These are phyloP conservation scores for Orbicella faveolata DNA, from an alignment of 64 coral and sea anemone species.

Conservation along the genomic window DNA sequence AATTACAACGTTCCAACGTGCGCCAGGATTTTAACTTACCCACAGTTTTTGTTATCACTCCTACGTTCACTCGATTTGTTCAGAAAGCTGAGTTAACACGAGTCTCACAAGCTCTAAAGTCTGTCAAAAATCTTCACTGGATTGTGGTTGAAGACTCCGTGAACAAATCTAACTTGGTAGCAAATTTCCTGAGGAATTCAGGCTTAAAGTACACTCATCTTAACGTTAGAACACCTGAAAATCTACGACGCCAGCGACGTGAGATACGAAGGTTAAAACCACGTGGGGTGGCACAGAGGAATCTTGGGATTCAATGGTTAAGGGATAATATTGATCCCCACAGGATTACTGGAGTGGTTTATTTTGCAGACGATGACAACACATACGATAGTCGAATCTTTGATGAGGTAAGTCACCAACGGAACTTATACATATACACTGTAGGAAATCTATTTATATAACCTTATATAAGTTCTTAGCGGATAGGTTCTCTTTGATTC, in stretches of 20 bases:
- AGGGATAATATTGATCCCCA: conserved; percentile 63
- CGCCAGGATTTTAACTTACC: conserved; percentile 20
- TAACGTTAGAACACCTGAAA: conserved; percentile 65
- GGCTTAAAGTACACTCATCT: conserved; percentile 82
- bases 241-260: conserved; percentile 49
- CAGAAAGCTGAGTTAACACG: conserved; percentile 90
- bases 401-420: conserved; percentile 66
- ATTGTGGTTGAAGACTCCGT: conserved; percentile 83
- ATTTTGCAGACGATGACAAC: conserved; percentile 99
- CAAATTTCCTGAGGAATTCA: conserved; percentile 43
- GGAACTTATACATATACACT: not conserved
- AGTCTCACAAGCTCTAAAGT: conserved; percentile 61
- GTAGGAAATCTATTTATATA: too few species aligned
- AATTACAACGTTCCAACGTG: not conserved
- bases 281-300: conserved; percentile 86
- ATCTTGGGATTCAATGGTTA: conserved; percentile 75
- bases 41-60: conserved; percentile 71
- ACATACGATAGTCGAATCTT: conserved; percentile 78
- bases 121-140: conserved; percentile 80
- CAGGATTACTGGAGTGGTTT: conserved; percentile 70
- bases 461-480: too few species aligned
- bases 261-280: conserved; percentile 69
- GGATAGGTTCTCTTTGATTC: too few species aligned
- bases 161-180: conserved; percentile 60
- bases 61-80: conserved; percentile 78